phyloP scores from a whole-genome alignment of 2,888 invertebrate genomes.

The Ochropleura leucogaster region DNA sequence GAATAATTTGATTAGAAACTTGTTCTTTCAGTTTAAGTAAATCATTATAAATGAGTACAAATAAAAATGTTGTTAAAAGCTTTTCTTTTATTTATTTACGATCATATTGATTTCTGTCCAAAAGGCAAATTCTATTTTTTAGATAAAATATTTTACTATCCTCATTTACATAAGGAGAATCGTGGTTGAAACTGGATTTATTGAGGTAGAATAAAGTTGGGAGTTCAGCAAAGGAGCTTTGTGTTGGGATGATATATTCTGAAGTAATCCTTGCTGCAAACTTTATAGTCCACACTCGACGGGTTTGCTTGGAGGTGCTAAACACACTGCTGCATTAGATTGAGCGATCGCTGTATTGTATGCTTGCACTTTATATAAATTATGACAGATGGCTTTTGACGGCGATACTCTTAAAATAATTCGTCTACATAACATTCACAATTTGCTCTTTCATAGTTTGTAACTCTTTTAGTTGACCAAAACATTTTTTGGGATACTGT shows the following conservation, averaged over 20 bases:
- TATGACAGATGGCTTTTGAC: neutral
- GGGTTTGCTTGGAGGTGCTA: conserved; percentile 1
- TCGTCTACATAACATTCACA: neutral
- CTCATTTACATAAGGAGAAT: conserved; percentile 14
- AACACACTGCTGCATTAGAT: conserved; percentile 13
- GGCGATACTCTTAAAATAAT: neutral
- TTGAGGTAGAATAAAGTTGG: conserved; percentile 25
- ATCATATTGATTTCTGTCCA: conserved; percentile 4
- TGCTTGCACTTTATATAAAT: conserved; percentile 4
- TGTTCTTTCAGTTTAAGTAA: neutral
- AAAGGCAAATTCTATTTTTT: conserved; percentile 19
- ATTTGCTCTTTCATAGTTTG: neutral
- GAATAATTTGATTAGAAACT: conserved; percentile 13
- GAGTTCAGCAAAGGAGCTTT: conserved; percentile 6
- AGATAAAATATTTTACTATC: conserved; percentile 21
- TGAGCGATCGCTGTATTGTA: conserved; percentile 14
- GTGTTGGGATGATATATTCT: conserved; percentile 20
- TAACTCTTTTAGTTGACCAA: too few relatives aligned
- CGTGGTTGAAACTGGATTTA: conserved; percentile 3
- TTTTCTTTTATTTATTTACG: conserved; percentile 24
- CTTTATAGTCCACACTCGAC: neutral
- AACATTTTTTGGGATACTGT: too few relatives aligned
- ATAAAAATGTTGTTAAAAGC: conserved; percentile 12
- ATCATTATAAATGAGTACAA: neutral
- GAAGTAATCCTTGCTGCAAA: conserved; percentile 10